Evolutionary conservation across 1,140 invertebrate genomes (phyloP).

Genomic region (Drosophila arizonae): DNA sequence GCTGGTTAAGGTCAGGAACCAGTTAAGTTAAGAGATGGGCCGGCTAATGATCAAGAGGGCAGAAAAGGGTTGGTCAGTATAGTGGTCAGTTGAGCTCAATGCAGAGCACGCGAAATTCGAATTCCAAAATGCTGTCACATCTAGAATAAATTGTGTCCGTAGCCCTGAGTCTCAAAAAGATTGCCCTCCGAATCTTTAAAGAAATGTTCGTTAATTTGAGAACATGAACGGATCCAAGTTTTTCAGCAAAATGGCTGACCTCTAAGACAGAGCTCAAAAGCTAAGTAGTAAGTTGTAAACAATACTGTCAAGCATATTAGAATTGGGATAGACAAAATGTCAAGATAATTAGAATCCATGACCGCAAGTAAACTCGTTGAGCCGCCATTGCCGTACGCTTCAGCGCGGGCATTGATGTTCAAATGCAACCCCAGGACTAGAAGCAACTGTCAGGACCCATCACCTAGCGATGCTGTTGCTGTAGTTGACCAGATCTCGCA

Average conservation of each 20-base stretch:
- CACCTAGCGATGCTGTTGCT: constrained; percentile 43
- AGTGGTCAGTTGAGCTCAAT: constrained; percentile 31
- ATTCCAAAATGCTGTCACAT: not conserved
- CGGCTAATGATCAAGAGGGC: constrained; percentile 2
- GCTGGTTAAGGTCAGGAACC: constrained; percentile 59
- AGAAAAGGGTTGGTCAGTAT: constrained; percentile 52
- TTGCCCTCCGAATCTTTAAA: constrained; percentile 42
- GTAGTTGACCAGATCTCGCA: constrained; percentile 69
- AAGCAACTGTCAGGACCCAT: constrained; percentile 45
- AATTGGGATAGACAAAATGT: constrained; percentile 41
- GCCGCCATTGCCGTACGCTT: constrained; percentile 62
- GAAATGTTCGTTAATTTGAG: constrained; percentile 76
- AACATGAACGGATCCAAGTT: constrained; percentile 51
- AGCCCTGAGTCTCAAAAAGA: not conserved
- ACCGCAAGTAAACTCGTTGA: constrained; percentile 70
- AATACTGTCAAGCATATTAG: constrained; percentile 15
- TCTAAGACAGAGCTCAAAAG: constrained; percentile 21
- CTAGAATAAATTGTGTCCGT: not conserved
- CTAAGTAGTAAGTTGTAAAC: constrained; percentile 23
- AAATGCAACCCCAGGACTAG: constrained; percentile 47
- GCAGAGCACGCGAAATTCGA: constrained; percentile 43
- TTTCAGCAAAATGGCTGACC: constrained; percentile 74
- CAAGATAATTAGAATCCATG: constrained; percentile 78
- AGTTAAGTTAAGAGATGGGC: constrained; percentile 42
- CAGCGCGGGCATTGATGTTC: constrained; percentile 24